A percentile compares a stretch with the other conserved stretches of the same genome.
Evolutionary conservation across 2,113 vertebrate genomes (phyloP).

Genomic region (Carlito syrichta): DNA sequence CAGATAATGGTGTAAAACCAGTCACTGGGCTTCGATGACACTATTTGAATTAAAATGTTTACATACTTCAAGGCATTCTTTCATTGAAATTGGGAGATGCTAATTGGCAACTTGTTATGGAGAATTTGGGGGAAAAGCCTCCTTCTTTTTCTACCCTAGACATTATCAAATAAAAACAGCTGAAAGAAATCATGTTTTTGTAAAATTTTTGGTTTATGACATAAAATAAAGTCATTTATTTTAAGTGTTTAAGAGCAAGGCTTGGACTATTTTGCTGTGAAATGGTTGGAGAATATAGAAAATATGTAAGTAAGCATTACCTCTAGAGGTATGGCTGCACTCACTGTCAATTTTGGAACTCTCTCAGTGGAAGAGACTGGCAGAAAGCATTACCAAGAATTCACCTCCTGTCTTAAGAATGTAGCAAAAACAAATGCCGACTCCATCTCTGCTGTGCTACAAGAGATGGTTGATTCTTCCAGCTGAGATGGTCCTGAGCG

Average conservation of each 20-base stretch:
- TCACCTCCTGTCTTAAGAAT: neutral
- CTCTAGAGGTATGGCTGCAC: neutral
- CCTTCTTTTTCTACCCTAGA: neutral
- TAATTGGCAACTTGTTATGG: neutral
- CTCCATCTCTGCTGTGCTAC: neutral
- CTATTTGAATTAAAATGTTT: neutral
- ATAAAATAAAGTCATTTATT: neutral
- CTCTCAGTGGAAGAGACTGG: neutral
- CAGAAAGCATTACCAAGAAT: neutral
- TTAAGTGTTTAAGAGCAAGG: neutral
- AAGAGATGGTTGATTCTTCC: neutral
- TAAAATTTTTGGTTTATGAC: conserved; percentile 10
- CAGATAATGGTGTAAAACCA: neutral
- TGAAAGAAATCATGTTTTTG: neutral
- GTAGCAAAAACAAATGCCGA: neutral
- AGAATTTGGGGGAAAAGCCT: neutral
- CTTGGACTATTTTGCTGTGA: conserved; percentile 34
- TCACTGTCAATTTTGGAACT: neutral
- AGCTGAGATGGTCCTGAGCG: neutral
- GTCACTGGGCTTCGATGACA: neutral
- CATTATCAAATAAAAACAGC: neutral
- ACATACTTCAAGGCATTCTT: neutral
- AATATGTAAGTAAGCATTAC: neutral
- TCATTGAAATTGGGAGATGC: neutral
- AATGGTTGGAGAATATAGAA: neutral